These are phyloP conservation scores for Baccha elongata DNA, from an alignment of 2,888 invertebrate genomes.

Conservation along the genomic window DNA sequence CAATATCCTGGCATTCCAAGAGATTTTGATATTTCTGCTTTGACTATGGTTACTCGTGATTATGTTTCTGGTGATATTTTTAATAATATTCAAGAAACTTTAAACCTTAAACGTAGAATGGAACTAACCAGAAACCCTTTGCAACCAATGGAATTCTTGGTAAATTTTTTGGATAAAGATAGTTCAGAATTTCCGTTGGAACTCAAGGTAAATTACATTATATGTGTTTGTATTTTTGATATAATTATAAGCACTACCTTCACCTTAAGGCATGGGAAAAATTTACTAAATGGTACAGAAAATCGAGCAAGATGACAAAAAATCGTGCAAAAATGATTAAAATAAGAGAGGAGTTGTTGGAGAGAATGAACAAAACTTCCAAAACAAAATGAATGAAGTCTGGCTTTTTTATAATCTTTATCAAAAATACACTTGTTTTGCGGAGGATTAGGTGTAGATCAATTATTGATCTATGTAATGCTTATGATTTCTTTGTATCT, in stretches of 20 bases:
- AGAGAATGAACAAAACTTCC: too few relatives aligned
- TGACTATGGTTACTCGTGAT: constrained; percentile 78
- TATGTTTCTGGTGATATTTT: constrained; percentile 81
- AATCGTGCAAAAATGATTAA: constrained; percentile 64
- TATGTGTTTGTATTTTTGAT: too few relatives aligned
- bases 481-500: too few relatives aligned
- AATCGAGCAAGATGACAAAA: constrained; percentile 61
- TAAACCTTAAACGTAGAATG: constrained; percentile 78
- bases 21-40: constrained; percentile 76
- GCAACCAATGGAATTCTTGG: constrained; percentile 78
- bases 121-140: constrained; percentile 75
- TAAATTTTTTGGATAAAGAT: constrained; percentile 76
- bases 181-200: constrained; percentile 77
- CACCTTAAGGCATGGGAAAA: constrained; percentile 62
- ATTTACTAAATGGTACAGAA: constrained; percentile 66
- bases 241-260: too few relatives aligned
- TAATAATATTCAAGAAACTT: constrained; percentile 76
- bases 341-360: background rate
- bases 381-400: background rate
- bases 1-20: constrained; percentile 74
- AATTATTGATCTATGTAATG: too few relatives aligned
- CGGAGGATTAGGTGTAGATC: too few relatives aligned
- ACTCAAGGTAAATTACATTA: constrained; percentile 78
- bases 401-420: too few relatives aligned
- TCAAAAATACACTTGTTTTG: too few relatives aligned